phyloP scores from a whole-genome alignment of 1,140 invertebrate genomes.

The Drosophila paulistorum region DNA sequence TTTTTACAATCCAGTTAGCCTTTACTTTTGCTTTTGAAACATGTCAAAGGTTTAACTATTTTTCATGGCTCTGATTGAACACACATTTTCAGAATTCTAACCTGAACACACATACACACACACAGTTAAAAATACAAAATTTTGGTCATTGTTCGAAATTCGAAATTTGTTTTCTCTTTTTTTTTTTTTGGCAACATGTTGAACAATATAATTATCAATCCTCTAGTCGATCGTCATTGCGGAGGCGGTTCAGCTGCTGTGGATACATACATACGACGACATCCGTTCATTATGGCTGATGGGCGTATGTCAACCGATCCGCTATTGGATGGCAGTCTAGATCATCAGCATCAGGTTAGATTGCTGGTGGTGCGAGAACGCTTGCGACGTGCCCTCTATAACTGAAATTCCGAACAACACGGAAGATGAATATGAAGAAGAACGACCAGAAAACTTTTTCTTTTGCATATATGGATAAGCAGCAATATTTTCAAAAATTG shows the following conservation, averaged over 20 bases:
- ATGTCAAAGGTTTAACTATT: neutral
- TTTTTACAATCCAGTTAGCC: neutral
- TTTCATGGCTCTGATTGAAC: neutral
- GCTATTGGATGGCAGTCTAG: constrained; percentile 12
- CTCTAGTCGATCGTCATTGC: constrained; percentile 35
- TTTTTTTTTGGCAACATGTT: constrained; percentile 5
- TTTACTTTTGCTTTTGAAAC: neutral
- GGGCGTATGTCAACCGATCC: neutral
- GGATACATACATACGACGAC: constrained; percentile 7
- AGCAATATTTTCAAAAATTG: neutral
- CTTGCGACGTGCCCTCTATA: constrained; percentile 51
- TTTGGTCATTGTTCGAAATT: constrained; percentile 7
- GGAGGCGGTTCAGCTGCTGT: constrained; percentile 41
- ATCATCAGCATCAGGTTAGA: constrained; percentile 52
- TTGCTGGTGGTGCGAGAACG: constrained; percentile 52
- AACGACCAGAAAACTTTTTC: neutral
- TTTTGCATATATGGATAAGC: neutral
- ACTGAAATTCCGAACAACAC: constrained; percentile 7
- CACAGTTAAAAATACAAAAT: neutral
- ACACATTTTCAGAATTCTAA: constrained; percentile 8
- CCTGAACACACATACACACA: neutral
- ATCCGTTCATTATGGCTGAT: neutral
- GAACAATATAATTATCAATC: constrained; percentile 7
- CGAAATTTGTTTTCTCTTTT: too few relatives aligned
- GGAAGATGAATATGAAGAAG: neutral